A percentile compares a stretch with the other conserved stretches of the same genome.
Conservation (phyloP, 30 jellyfish, hydroid and myxozoan genomes). For the Nemopilema nomurai region DNA sequence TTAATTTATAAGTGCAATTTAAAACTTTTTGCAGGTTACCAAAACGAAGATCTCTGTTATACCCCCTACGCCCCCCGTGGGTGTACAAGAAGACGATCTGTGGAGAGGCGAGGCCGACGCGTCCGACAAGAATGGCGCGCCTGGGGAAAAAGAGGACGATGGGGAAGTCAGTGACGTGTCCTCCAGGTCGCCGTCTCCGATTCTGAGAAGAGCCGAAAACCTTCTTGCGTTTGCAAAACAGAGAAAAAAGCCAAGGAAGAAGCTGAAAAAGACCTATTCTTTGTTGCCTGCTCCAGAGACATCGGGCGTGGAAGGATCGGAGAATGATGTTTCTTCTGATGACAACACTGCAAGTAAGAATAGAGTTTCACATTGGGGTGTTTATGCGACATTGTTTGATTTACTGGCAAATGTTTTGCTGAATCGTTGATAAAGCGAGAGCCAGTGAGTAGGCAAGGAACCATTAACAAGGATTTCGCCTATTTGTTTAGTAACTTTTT, state of each 20-base stretch:
- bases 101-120: conserved; percentile 41
- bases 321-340: neutral
- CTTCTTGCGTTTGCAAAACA: conserved; percentile 61
- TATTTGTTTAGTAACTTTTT: too few relatives aligned
- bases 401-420: too few relatives aligned
- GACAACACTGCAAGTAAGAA: neutral
- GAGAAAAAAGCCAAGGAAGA: conserved; percentile 45
- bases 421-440: too few relatives aligned
- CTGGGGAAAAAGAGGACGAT: conserved; percentile 4
- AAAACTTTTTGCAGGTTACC: too few relatives aligned
- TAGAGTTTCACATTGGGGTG: too few relatives aligned
- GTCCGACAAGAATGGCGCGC: conserved; percentile 18
- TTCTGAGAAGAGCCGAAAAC: conserved; percentile 67
- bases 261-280: conserved; percentile 25
- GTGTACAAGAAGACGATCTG: conserved; percentile 8
- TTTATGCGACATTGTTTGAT: too few relatives aligned
- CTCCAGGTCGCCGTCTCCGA: conserved; percentile 69
- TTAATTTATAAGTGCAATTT: too few relatives aligned
- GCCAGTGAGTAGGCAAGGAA: too few relatives aligned
- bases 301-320: conserved; percentile 29
- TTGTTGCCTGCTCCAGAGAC: conserved; percentile 58
- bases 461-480: too few relatives aligned
- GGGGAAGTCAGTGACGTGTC: conserved; percentile 45
- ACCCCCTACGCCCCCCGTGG: conserved; percentile 77
- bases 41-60: conserved; percentile 45